Evolutionary conservation across 1,140 invertebrate species (phyloP).

Genomic region (Zaprionus tsacasi): DNA sequence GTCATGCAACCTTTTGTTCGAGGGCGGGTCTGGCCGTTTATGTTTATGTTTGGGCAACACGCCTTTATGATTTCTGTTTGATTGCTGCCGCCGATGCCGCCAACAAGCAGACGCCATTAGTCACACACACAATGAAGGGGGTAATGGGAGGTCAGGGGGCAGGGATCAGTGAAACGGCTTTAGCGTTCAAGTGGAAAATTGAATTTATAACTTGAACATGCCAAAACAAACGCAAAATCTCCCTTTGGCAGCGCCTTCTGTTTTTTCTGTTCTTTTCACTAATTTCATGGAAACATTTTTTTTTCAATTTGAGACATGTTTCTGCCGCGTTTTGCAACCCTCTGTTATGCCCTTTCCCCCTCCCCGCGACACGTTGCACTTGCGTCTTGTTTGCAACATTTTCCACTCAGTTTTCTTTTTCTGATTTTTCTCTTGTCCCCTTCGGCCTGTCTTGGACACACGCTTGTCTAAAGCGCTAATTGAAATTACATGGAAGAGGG

Average conservation of each 20-base stretch:
- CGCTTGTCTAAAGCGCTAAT: constrained; percentile 58
- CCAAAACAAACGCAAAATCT: constrained; percentile 57
- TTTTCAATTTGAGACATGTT: constrained; percentile 76
- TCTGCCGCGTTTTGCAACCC: constrained; percentile 48
- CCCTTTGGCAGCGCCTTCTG: constrained; percentile 24
- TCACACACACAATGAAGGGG: constrained; percentile 52
- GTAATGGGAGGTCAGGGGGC: background rate
- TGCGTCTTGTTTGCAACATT: constrained; percentile 62
- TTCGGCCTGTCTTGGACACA: background rate
- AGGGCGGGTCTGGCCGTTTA: constrained; percentile 43
- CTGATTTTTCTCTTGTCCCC: too few species aligned
- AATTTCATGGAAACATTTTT: constrained; percentile 54
- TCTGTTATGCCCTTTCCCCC: background rate
- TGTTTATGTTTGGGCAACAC: constrained; percentile 79
- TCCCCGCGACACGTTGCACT: background rate
- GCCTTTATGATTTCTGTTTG: constrained; percentile 82
- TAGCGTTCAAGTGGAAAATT: constrained; percentile 80
- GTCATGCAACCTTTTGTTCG: constrained; percentile 52
- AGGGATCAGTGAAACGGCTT: constrained; percentile 13
- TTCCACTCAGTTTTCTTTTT: constrained; percentile 42
- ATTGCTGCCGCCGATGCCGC: constrained; percentile 62
- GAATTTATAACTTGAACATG: constrained; percentile 83
- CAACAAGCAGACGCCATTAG: constrained; percentile 73
- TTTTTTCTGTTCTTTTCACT: constrained; percentile 49
- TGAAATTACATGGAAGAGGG: constrained; percentile 67